Conservation (phyloP, 2,797 vertebrate species). For the Pteropus rufus region DNA sequence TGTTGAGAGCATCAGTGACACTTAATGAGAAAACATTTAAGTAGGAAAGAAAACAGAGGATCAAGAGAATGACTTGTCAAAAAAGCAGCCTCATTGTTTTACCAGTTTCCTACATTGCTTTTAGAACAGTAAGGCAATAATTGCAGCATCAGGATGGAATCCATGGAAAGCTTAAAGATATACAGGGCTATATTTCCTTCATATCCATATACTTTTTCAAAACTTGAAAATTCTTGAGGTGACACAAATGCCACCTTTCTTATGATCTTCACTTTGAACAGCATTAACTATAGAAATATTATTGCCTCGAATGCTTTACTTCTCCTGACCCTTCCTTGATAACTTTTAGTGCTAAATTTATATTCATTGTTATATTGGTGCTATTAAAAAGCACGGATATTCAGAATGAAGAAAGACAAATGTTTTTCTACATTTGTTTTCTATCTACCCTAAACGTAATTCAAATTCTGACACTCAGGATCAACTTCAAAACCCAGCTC, state of each 20-base stretch:
- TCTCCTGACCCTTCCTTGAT: background rate
- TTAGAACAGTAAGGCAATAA: background rate
- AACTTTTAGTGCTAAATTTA: background rate
- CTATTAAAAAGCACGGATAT: background rate
- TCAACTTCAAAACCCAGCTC: background rate
- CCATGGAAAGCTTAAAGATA: background rate
- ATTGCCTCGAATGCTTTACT: accelerated
- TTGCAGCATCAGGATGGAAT: background rate
- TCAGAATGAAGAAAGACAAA: background rate
- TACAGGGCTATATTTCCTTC: background rate
- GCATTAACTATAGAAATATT: accelerated
- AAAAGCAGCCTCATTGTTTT: background rate
- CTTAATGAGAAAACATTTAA: background rate
- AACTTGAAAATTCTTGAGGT: background rate
- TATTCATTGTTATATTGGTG: background rate
- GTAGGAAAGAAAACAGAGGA: background rate
- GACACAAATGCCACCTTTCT: background rate
- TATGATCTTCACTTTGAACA: background rate
- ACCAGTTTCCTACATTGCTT: background rate
- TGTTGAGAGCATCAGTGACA: background rate
- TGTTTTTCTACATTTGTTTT: background rate
- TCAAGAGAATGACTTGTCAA: accelerated
- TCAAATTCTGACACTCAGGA: background rate
- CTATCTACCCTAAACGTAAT: background rate
- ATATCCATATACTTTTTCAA: background rate